Base-by-base conservation (phyloP, 1,140 invertebrate genomes). In the Tribolium madens region DNA sequence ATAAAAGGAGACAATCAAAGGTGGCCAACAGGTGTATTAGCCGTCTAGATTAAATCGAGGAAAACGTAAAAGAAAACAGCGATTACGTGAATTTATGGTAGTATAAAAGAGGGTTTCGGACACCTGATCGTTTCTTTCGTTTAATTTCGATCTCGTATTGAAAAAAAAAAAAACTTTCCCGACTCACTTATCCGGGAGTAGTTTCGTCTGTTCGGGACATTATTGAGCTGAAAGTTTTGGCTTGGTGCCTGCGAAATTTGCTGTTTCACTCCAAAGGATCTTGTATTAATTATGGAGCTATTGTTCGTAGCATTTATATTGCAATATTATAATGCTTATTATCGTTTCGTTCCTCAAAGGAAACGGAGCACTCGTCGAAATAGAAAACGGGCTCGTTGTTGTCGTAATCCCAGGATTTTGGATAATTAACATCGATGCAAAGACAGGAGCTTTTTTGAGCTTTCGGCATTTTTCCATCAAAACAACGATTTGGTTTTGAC, bases 11-110 rank as follows among this genome's bases (percentile, higher is more conserved):
- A 64, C 57, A 64, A 33, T 64, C 57, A 64, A 64, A 33, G 17
- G 12, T 26, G n/a, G n/a, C 10, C 6, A 76, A 76, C 74, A 76
- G 74, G 74, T 76, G 74, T 76, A 76, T 76, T 75, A 75, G 53
- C 42, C 74, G 31, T 26, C 64, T 50, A 76, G 42, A 70, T 76
- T 76, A 76, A 47, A 76, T 31, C 60, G 64, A 76, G 14, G 74
- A 52, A 21, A 76, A 76, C 64, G 31, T 31, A 71, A 76, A 70
- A 68, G 60, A 76, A 70, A 70, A 76, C 74, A 70, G 48, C 74
- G 60, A 75, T 75, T 75, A 75, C 73, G 46, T 68, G 47, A 70
- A 76, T 76, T 76, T 76, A 76, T 76, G 74, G 74, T 47, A 50
- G 36, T 71, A 71, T 76, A 76, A 47, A 26, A 42, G 36, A 48